A percentile compares a stretch with the other conserved stretches of the same genome.
phyloP scores from a whole-genome alignment of 2,797 vertebrate genomes.

The Hippopotamyrus pictus region DNA sequence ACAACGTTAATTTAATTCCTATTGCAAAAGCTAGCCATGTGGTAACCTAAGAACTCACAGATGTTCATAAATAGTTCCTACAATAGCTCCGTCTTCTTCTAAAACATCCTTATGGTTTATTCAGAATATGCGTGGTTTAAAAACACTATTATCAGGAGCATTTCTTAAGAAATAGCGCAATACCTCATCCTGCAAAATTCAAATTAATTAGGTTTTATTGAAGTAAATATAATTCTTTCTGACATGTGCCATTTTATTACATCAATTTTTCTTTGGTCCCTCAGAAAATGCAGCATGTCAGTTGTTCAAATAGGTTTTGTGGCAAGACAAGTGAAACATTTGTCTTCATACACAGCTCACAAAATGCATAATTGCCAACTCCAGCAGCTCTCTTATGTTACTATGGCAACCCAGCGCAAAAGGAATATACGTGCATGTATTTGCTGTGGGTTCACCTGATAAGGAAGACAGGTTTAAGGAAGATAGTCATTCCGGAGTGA shows the following conservation, averaged over 20 bases:
- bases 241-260: neutral
- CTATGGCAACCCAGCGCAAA: slow-evolving; percentile 49
- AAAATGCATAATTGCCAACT: slow-evolving; percentile 33
- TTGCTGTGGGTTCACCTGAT: slow-evolving; percentile 26
- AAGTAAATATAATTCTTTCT: slow-evolving; percentile 5
- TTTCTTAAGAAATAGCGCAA: neutral
- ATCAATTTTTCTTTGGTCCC: neutral
- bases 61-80: neutral
- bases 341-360: neutral
- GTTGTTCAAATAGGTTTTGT: neutral
- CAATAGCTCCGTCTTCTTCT: neutral
- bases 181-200: neutral
- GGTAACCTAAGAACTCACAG: neutral
- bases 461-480: slow-evolving; percentile 11
- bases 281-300: slow-evolving; percentile 5
- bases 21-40: neutral
- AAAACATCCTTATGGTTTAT: slow-evolving; percentile 1
- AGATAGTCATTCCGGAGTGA: slow-evolving; percentile 20
- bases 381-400: slow-evolving; percentile 37
- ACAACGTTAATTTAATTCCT: neutral
- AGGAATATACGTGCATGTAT: slow-evolving; percentile 30
- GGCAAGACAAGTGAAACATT: neutral
- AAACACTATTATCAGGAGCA: neutral
- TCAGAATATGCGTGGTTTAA: neutral
- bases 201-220: slow-evolving; percentile 3